Evolutionary conservation across 2,888 invertebrate species (phyloP).

Genomic region (Charanyca ferruginea): DNA sequence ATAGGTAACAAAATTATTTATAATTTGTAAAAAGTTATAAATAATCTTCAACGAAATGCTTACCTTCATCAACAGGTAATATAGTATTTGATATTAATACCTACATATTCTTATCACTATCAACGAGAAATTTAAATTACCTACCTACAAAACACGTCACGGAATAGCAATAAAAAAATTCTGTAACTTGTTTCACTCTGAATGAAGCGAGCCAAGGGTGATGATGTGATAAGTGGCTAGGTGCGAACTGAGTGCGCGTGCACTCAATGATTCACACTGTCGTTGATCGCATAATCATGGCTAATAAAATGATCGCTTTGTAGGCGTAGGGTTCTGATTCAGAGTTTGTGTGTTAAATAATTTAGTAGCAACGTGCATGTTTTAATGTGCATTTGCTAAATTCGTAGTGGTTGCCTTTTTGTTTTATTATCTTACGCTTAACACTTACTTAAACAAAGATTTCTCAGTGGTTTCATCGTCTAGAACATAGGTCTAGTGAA

Average conservation of each 20-base stretch:
- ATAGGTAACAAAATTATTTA: background rate
- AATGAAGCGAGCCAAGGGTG: constrained; percentile 54
- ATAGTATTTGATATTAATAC: no score
- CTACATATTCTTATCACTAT: background rate
- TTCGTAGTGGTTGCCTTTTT: constrained; percentile 14
- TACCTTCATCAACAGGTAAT: no score
- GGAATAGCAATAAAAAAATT: constrained; percentile 33
- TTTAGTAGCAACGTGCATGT: constrained; percentile 21
- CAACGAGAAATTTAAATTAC: constrained; percentile 14
- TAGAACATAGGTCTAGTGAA: constrained; percentile 33
- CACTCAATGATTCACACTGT: constrained; percentile 64
- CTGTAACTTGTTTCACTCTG: constrained; percentile 49
- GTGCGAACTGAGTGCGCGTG: constrained; percentile 73
- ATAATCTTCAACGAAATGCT: no score
- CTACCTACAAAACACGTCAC: constrained; percentile 3
- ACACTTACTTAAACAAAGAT: constrained; percentile 27
- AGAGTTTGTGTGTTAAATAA: constrained; percentile 18
- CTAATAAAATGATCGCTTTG: constrained; percentile 51
- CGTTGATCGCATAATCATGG: constrained; percentile 51
- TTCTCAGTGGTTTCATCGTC: background rate
- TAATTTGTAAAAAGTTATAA: background rate
- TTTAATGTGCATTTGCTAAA: constrained; percentile 1
- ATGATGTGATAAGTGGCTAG: constrained; percentile 50
- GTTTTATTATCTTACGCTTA: constrained; percentile 5
- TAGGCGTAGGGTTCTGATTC: constrained; percentile 34